phyloP scores from a whole-genome alignment of 2,113 vertebrate species.

The Scophthalmus maximus region DNA sequence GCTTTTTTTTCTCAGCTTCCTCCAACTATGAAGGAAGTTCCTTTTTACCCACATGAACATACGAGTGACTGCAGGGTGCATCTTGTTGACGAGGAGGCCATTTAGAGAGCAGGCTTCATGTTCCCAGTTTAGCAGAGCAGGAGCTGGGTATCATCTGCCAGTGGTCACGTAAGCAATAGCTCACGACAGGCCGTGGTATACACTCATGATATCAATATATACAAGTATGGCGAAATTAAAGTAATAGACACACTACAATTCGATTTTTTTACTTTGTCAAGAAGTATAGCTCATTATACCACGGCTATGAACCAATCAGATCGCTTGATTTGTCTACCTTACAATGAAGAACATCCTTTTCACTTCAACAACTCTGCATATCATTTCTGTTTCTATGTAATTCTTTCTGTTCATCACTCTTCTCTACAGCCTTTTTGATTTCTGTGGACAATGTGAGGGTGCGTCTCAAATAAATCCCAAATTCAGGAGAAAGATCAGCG shows the following conservation, averaged over 20 bases:
- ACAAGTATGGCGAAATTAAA: too few relatives aligned
- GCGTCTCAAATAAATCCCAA: neutral
- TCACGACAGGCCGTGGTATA: too few relatives aligned
- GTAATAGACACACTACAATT: too few relatives aligned
- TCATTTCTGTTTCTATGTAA: conserved; percentile 9
- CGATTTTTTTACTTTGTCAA: too few relatives aligned
- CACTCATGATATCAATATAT: too few relatives aligned
- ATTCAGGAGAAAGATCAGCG: conserved; percentile 27
- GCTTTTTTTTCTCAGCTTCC: conserved; percentile 53
- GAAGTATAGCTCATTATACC: too few relatives aligned
- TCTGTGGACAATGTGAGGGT: neutral
- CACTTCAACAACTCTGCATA: conserved; percentile 45
- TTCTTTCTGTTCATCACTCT: conserved; percentile 15
- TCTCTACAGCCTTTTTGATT: neutral
- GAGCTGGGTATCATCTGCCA: conserved; percentile 62
- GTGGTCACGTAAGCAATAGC: too few relatives aligned
- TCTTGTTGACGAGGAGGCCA: conserved; percentile 74
- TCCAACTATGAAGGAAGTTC: conserved; percentile 47
- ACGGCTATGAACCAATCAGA: too few relatives aligned
- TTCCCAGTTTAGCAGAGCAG: conserved; percentile 69
- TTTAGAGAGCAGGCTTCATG: conserved; percentile 64
- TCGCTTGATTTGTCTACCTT: too few relatives aligned
- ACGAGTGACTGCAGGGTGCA: conserved; percentile 73
- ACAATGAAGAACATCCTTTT: conserved; percentile 51
- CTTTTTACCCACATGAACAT: conserved; percentile 49